These are phyloP conservation scores for Geotrupes spiniger DNA, from an alignment of 2,888 invertebrate species.

Conservation along the genomic window DNA sequence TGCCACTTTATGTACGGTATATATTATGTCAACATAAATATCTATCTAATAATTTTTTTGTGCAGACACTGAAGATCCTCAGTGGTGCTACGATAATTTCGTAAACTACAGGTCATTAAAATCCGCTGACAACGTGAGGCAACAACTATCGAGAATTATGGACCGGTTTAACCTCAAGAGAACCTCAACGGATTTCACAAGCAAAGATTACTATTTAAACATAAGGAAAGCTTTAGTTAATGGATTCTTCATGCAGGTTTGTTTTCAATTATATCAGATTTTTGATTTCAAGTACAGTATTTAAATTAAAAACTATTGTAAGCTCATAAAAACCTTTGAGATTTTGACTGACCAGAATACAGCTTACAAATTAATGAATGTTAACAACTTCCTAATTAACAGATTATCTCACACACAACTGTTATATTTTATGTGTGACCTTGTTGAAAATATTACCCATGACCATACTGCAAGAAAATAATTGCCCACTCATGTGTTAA, in stretches of 20 bases:
- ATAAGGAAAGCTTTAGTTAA: conserved; percentile 97
- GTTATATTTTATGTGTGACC: background rate
- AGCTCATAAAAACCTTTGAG: conserved; percentile 1
- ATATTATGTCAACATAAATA: too few relatives aligned
- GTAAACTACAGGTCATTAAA: conserved; percentile 98
- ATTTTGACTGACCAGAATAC: too few relatives aligned
- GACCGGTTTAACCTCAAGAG: conserved; percentile 92
- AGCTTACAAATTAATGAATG: too few relatives aligned
- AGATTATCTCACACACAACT: background rate
- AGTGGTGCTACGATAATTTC: conserved; percentile 99
- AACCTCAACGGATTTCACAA: conserved; percentile 97
- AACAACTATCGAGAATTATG: conserved; percentile 97
- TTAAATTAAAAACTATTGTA: background rate
- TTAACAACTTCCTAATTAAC: too few relatives aligned
- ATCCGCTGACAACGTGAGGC: conserved; percentile 97
- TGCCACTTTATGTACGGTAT: too few relatives aligned
- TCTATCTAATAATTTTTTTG: too few relatives aligned
- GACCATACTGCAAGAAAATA: too few relatives aligned
- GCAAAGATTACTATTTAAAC: conserved; percentile 98
- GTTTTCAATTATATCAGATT: background rate
- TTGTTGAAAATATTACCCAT: too few relatives aligned
- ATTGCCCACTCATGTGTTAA: too few relatives aligned
- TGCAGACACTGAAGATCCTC: conserved; percentile 95
- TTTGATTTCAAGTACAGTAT: too few relatives aligned
- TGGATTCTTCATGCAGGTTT: conserved; percentile 99